Evolutionary conservation across 2,113 vertebrate species (phyloP).

Genomic region (Pterocles burchelli): DNA sequence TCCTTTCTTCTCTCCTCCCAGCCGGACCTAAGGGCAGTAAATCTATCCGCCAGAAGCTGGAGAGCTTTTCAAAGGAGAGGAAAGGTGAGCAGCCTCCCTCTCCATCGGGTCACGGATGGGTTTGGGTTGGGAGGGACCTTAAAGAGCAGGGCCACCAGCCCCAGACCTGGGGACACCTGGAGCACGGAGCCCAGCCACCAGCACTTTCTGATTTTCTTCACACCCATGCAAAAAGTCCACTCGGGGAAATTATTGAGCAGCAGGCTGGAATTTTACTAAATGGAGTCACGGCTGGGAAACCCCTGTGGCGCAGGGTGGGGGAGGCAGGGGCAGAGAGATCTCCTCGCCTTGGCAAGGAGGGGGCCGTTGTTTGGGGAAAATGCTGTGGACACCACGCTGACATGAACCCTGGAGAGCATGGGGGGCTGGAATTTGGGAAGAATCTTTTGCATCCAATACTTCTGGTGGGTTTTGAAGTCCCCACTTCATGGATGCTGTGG

Average conservation of each 20-base stretch:
- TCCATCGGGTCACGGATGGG: no score
- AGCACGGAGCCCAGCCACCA: not conserved
- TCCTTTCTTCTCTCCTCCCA: not conserved
- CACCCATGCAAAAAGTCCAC: not conserved
- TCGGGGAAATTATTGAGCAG: not conserved
- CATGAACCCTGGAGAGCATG: not conserved
- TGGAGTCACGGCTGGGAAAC: not conserved
- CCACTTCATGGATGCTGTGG: accelerated
- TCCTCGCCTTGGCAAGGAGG: not conserved
- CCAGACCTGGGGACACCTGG: not conserved
- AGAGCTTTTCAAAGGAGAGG: conserved; percentile 86
- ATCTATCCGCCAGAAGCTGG: conserved; percentile 83
- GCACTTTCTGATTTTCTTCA: no score
- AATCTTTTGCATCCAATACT: not conserved
- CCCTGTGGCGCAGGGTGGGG: not conserved
- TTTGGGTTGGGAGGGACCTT: no score
- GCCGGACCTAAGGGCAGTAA: conserved; percentile 80
- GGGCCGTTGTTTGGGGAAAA: not conserved
- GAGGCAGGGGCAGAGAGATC: not conserved
- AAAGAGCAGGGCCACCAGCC: no score
- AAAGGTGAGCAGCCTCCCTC: conserved; percentile 76
- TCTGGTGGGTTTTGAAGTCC: not conserved
- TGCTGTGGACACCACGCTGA: not conserved
- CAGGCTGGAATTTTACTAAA: not conserved
- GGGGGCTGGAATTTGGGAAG: not conserved